Evolutionary conservation across 1,140 invertebrate genomes (phyloP).

Genomic region (Drosophila funebris): DNA sequence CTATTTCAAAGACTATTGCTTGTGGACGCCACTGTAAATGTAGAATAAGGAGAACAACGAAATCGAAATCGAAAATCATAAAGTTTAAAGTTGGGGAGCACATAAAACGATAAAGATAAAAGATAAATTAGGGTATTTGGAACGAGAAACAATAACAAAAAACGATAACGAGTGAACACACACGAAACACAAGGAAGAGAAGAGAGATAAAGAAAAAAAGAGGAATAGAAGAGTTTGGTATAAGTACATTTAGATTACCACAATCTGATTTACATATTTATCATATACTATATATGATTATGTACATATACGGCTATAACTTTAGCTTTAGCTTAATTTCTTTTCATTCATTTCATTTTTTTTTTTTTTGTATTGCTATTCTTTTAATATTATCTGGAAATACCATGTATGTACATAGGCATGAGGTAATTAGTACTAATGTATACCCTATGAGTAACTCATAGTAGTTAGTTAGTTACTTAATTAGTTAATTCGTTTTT

Average conservation of each 20-base stretch:
- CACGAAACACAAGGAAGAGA: constrained; percentile 66
- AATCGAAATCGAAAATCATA: constrained; percentile 29
- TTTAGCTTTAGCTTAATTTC: not conserved
- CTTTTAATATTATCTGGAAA: not conserved
- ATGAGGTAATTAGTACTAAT: constrained; percentile 16
- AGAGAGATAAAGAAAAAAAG: constrained; percentile 74
- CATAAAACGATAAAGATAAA: constrained; percentile 20
- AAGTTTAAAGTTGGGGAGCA: constrained; percentile 7
- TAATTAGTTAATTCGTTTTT: constrained; percentile 13
- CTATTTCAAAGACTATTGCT: constrained; percentile 98
- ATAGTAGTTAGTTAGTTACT: constrained; percentile 9
- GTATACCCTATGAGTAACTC: constrained; percentile 11
- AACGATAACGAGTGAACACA: constrained; percentile 18
- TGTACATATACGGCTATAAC: not conserved
- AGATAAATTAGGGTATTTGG: constrained; percentile 6
- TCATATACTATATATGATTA: constrained; percentile 5
- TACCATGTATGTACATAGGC: constrained; percentile 36
- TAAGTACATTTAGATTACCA: constrained; percentile 69
- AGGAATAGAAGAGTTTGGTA: constrained; percentile 78
- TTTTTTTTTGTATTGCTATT: too few species aligned
- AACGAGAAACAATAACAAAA: constrained; percentile 6
- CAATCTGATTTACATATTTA: constrained; percentile 45
- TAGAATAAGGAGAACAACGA: constrained; percentile 47
- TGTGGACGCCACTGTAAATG: constrained; percentile 94
- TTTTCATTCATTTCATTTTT: not conserved